Conservation (phyloP, 2,888 invertebrate genomes). For the Tiliacea aurago region DNA sequence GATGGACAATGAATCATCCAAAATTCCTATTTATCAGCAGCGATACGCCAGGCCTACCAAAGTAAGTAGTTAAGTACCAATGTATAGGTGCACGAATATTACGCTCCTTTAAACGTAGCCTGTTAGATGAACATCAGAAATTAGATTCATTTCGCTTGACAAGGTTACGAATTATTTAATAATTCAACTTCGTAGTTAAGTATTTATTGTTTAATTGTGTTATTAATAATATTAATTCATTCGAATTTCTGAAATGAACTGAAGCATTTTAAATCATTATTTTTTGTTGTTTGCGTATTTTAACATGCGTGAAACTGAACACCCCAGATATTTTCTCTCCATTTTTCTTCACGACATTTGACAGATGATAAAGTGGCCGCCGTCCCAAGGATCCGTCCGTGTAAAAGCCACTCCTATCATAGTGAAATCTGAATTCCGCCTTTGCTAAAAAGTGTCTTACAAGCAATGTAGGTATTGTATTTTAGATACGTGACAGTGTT, state of each 20-base stretch:
- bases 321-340: conserved; percentile 58
- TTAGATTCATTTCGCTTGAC: background rate
- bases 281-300: background rate
- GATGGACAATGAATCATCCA: conserved; percentile 80
- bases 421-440: conserved; percentile 75
- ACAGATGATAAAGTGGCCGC: conserved; percentile 79
- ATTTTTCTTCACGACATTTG: conserved; percentile 67
- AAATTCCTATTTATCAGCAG: conserved; percentile 78
- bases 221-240: background rate
- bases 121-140: background rate
- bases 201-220: too few species aligned
- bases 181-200: background rate
- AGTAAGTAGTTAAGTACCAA: too few species aligned
- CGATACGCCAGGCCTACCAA: conserved; percentile 53
- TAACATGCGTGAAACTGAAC: conserved; percentile 62
- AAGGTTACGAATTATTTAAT: background rate
- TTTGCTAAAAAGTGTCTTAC: conserved; percentile 71
- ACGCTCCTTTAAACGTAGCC: conserved; percentile 57
- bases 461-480: conserved; percentile 81
- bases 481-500: conserved; percentile 73
- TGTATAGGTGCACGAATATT: conserved; percentile 33
- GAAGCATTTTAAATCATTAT: background rate
- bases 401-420: conserved; percentile 87
- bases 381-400: conserved; percentile 81
- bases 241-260: background rate